Percentiles rank a stretch among this genome's conserved stretches.
Evolutionary conservation across 2,888 invertebrate genomes (phyloP).

Genomic region (Lithophane socia): DNA sequence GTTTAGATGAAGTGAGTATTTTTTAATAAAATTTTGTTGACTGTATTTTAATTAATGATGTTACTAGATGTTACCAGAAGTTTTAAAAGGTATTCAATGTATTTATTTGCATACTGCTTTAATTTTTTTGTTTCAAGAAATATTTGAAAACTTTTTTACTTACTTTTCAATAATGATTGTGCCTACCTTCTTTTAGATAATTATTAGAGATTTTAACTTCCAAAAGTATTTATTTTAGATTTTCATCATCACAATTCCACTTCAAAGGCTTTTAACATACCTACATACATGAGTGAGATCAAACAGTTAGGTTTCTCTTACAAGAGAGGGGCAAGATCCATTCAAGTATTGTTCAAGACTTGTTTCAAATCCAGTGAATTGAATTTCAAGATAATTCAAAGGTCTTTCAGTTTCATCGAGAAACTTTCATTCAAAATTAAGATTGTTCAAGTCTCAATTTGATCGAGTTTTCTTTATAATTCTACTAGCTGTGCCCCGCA

Average conservation of each 20-base stretch:
- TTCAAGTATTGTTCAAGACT: slow-evolving; percentile 35
- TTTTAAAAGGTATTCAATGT: slow-evolving; percentile 21
- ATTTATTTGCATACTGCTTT: slow-evolving; percentile 14
- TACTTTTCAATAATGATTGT: not conserved
- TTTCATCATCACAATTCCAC: not conserved
- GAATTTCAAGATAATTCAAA: slow-evolving; percentile 32
- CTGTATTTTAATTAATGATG: not conserved
- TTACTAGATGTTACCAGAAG: not conserved
- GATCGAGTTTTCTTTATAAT: not conserved
- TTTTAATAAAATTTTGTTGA: not conserved
- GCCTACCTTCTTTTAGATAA: not conserved
- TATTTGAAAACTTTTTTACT: not conserved
- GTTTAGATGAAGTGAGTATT: slow-evolving; percentile 87
- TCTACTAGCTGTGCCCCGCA: too few relatives aligned
- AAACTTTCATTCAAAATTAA: not conserved
- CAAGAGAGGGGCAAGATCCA: slow-evolving; percentile 38
- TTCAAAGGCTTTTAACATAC: slow-evolving; percentile 40
- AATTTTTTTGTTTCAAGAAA: not conserved
- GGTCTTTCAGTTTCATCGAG: not conserved
- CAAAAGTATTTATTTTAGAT: not conserved
- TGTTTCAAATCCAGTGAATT: slow-evolving; percentile 59
- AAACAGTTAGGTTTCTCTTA: slow-evolving; percentile 42
- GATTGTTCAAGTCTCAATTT: not conserved
- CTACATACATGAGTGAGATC: slow-evolving; percentile 40
- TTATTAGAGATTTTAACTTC: not conserved